Base-by-base conservation (phyloP, 2,113 vertebrate species). In the Spea bombifrons region DNA sequence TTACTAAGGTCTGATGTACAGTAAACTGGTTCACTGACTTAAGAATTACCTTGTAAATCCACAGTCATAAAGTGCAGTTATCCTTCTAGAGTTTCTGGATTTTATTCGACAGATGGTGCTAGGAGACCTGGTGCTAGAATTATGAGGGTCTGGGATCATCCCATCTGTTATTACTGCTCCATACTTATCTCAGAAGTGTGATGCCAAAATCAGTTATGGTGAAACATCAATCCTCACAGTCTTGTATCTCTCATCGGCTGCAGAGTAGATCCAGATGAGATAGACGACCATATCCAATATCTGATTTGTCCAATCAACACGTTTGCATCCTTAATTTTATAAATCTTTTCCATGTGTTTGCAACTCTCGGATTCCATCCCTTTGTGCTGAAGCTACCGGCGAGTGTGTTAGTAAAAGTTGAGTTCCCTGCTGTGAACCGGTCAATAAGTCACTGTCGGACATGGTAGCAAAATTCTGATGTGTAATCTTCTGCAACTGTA, bases 11-110 rank as follows among this genome's bases (percentile, higher is more conserved):
- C 52, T 59, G 10, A n/a, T 68, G 57, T 76, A 68, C 15, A 9
- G 30, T 64, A 64, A 59, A 77, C 44, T 12, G 66, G 65, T 77
- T 77, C 75, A 77, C 50, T 70, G 47, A 49, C 66, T 48, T n/a
- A 0, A 53, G 75, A 77, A 70, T 77, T 61, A 47, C 66, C 52
- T 70, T 63, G 66, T 77, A 77, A 77, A 70, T 59, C 55, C 15
- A 16, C 44, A 67, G 66, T 61, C 53, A 49, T 77, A 77, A 77
- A 77, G 30, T 4, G n/a, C 8, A 16, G n/a, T 4, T 73, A 70
- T 66, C 55, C 10, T 13, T 9, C 8, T 59, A 13, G 48, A 48
- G 47, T 73, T 73, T 30, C 69, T 73, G 30, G 43, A 9, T 70
- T n/a, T 73, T 50, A 47, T 16, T 77, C 46, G 44, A 72, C 8